Conservation (phyloP, 2,888 invertebrate species). For the Esperia sulphurella region DNA sequence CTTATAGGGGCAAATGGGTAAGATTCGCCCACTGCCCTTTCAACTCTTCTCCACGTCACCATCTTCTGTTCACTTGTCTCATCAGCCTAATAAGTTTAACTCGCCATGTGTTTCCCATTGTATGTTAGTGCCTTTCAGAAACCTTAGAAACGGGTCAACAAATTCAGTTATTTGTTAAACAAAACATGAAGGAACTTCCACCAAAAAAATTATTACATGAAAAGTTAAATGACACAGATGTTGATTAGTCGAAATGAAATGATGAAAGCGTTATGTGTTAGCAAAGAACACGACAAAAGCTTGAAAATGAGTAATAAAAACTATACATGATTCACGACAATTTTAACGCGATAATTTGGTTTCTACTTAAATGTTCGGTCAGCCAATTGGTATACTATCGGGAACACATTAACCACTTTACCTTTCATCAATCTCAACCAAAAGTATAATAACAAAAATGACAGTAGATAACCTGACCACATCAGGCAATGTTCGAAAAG, state of each 20-base stretch:
- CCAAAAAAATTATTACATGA: slow-evolving; percentile 1
- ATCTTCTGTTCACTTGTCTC: slow-evolving; percentile 1
- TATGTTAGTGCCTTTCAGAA: neutral
- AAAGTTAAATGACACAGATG: slow-evolving; percentile 21
- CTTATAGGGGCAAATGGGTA: neutral
- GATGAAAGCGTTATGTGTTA: slow-evolving; percentile 58
- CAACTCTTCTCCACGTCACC: neutral
- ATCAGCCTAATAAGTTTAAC: neutral
- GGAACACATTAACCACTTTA: too few relatives aligned
- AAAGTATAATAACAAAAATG: too few relatives aligned
- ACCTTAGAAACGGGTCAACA: neutral
- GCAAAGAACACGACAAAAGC: slow-evolving; percentile 60
- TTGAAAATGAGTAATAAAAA: slow-evolving; percentile 29
- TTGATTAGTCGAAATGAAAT: slow-evolving; percentile 35
- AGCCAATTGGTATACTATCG: too few relatives aligned
- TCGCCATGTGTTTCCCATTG: neutral
- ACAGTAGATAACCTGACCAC: too few relatives aligned
- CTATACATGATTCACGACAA: slow-evolving; percentile 16
- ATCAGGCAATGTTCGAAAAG: too few relatives aligned
- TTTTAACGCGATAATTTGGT: neutral
- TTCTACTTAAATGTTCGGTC: slow-evolving; percentile 15
- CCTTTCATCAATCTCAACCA: too few relatives aligned
- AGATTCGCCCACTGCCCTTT: neutral
- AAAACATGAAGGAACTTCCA: neutral
- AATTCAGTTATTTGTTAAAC: too few relatives aligned